Base-by-base conservation (phyloP, 1,140 invertebrate species). In the Drosophila pandora region DNA sequence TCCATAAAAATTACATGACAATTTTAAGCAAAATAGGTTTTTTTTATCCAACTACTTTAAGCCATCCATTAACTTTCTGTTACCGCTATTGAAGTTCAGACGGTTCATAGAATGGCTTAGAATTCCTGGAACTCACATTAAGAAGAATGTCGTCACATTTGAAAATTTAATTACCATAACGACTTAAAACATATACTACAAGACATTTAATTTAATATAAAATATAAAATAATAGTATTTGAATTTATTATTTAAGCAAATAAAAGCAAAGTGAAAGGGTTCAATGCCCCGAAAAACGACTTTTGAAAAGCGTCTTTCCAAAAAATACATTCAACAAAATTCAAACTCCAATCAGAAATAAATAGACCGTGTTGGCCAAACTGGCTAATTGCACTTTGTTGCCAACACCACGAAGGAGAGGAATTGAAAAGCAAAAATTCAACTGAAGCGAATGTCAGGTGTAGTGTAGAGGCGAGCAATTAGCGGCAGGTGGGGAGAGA, bases 221-320 rank as follows among this genome's bases (percentile, higher is more conserved):
- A 0, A 17, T 17, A 17, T 17, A 17, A 17, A 17, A 17, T 17
- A 17, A 17, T 17, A 0, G 17, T 17, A 17, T 17, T 17, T 17
- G 1, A 32, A 10, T 10, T 37, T n/a, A 3, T n/a, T 9, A 3
- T 2, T 22, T 53, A n/a, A 9, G 8, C 0, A 12, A 58, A 12
- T 49, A 70, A 65, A 70, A 75, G 53, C 57, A 64, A 76, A 63
- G 58, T 82, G 57, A 88, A 77, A 72, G 79, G 79, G 79, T 88
- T 83, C 83, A 88, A 65, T 73, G 83, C 34, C 60, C 79, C 48
- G 23, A 37, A 48, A 74, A 61, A 10, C 30, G 59, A 6, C 39
- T 71, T 70, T 25, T 28, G 41, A 59, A 28, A 28, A 58, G 25
- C 25, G 50, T 9, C 39, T 71, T 70, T 25, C 37, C 34, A 59